A percentile compares a stretch with the other conserved stretches of the same genome.
Evolutionary conservation across 1,140 invertebrate species (phyloP).

Genomic region (Papilio aristodemus): DNA sequence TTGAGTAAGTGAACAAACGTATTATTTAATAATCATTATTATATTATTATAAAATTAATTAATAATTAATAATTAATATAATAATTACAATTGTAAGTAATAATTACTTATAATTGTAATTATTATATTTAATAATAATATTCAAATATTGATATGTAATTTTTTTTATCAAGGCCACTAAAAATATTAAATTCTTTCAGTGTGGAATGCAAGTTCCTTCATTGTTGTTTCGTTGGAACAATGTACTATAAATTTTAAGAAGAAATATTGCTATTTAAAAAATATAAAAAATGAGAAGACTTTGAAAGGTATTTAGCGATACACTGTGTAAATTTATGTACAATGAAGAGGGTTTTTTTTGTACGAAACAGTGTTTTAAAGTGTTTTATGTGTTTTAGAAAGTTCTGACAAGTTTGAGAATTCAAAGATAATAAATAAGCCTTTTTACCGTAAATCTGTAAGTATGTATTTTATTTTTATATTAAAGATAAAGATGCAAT

Average conservation of each 20-base stretch:
- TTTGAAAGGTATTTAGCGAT: not conserved
- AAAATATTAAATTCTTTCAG: constrained; percentile 47
- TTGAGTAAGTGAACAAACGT: constrained; percentile 54
- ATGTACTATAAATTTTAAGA: constrained; percentile 30
- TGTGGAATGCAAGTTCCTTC: constrained; percentile 83
- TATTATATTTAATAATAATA: too few relatives aligned
- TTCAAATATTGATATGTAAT: too few relatives aligned
- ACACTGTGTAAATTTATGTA: not conserved
- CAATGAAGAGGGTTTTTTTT: too few relatives aligned
- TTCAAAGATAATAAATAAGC: not conserved
- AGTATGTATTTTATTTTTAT: not conserved
- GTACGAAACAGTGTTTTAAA: not conserved
- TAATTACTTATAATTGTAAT: too few relatives aligned
- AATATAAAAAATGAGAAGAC: constrained; percentile 24
- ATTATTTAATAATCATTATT: too few relatives aligned
- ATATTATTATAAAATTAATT: too few relatives aligned
- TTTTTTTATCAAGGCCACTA: not conserved
- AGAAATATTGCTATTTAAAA: constrained; percentile 33
- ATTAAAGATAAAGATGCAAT: not conserved
- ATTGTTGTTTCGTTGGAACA: constrained; percentile 79
- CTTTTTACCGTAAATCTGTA: not conserved
- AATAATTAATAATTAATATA: too few relatives aligned
- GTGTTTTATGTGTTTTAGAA: not conserved
- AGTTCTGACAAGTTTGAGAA: not conserved
- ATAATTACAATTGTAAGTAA: too few relatives aligned